Base-by-base conservation (phyloP, 2,113 vertebrate species). In the Corythornis vintsioides region DNA sequence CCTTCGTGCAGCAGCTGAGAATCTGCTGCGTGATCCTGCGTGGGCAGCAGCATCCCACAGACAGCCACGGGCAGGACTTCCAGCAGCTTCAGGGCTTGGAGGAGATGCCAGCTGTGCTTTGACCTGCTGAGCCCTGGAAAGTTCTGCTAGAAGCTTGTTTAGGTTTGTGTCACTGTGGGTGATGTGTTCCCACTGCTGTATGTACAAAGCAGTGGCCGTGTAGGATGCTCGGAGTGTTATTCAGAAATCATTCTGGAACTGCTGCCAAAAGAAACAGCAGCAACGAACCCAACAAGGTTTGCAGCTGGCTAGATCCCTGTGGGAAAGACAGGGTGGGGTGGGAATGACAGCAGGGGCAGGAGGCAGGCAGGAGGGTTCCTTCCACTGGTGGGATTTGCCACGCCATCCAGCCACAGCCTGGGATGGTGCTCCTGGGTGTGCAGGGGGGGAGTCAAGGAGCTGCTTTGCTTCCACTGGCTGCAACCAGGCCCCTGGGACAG, bases 331-430 rank as follows among this genome's bases (percentile, higher is more conserved):
- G 48, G 22, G 29, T 71, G 42, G 28, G 57, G 17, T 16, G 35
- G 52, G 67, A 57, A 33, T 1, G 42, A 14, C 26, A 6, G 6
- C 33, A 19, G 40, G 33, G 48, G 33, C 45, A 8, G 52, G 67
- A 21, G 29, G n/a, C 28, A n/a, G 48, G 29, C 45, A 8, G 57
- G 67, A 19, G 29, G 22, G 67, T 45, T 72, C 42, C 73, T 50
- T 17, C 17, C 33, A 2, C 53, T 29, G 31, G 18, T 33, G 31
- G 72, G 48, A 21, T 22, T 70, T 0, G 2, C 17, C 38, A 3
- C 1, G 7, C n/a, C 60, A 2, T 26, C 33, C 69, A 4, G 48
- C 20, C 11, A 2, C 0, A 7, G 56, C 45, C 52, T 1, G 35
- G 40, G 60, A 24, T 28, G 22, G 13, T 13, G 56, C 47, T 57